Evolutionary conservation across 2,113 vertebrate genomes (phyloP).

Genomic region (Poeciliopsis retropinna): DNA sequence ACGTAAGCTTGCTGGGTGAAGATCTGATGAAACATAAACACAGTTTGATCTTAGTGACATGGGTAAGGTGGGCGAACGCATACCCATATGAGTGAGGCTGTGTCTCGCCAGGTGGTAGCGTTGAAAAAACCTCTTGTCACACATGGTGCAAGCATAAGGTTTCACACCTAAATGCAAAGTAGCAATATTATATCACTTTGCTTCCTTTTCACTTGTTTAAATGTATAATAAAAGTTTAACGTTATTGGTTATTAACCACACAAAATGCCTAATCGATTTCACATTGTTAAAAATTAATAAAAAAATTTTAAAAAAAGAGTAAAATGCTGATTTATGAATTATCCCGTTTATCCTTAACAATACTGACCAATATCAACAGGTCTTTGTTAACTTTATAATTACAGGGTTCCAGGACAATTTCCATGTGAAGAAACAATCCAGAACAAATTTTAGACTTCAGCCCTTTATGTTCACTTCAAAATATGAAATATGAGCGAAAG

Average conservation of each 20-base stretch:
- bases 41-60: conserved; percentile 58
- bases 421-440: neutral
- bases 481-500: neutral
- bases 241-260: conserved; percentile 77
- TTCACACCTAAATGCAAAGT: conserved; percentile 88
- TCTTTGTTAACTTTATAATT: neutral
- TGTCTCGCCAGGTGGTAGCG: conserved; percentile 95
- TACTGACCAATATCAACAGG: neutral
- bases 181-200: conserved; percentile 67
- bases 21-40: conserved; percentile 26
- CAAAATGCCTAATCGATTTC: conserved; percentile 15
- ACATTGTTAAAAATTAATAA: neutral
- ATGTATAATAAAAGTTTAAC: conserved; percentile 24
- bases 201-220: conserved; percentile 30
- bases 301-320: conserved; percentile 17
- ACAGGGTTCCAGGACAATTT: neutral
- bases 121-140: conserved; percentile 96
- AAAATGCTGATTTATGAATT: neutral
- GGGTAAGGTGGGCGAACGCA: conserved; percentile 73
- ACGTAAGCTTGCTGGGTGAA: conserved; percentile 3
- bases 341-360: conserved; percentile 3
- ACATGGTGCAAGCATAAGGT: conserved; percentile 92
- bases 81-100: conserved; percentile 95
- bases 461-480: neutral
- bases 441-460: neutral